Percentiles rank a stretch among this genome's conserved stretches.
Conservation (phyloP, 2,113 vertebrate genomes). For the Pollachius pollachius region DNA sequence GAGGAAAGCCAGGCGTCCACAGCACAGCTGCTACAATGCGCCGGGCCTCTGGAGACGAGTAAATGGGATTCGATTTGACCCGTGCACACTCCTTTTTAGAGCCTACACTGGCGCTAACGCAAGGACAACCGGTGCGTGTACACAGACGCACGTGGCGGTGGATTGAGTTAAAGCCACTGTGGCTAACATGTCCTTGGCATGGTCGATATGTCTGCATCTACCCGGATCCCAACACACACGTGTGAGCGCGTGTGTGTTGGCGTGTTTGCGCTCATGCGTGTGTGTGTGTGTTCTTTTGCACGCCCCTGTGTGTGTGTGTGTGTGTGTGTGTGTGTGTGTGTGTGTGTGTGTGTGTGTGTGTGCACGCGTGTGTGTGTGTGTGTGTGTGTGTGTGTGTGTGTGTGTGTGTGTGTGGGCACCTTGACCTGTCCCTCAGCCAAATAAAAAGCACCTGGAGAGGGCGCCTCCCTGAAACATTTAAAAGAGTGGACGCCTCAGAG, state of each 20-base stretch:
- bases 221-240: background rate
- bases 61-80: slow-evolving; percentile 7
- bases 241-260: background rate
- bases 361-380: background rate
- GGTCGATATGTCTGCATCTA: no score
- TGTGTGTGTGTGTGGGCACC: background rate
- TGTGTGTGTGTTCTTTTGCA: background rate
- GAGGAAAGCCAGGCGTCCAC: background rate
- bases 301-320: background rate
- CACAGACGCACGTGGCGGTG: background rate
- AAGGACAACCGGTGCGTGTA: background rate
- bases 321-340: slow-evolving; percentile 1
- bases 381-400: background rate
- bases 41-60: background rate
- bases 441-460: slow-evolving; percentile 19
- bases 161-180: background rate
- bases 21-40: background rate
- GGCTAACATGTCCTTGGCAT: background rate
- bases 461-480: slow-evolving; percentile 26
- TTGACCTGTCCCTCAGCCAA: no score
- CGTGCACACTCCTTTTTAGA: background rate
- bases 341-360: background rate
- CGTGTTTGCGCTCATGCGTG: background rate
- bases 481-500: background rate
- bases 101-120: slow-evolving; percentile 6